Evolutionary conservation across 2,888 invertebrate species (phyloP), one percentile per base, ranked within the genome.

Genomic region (Colostygia pectinataria): DNA sequence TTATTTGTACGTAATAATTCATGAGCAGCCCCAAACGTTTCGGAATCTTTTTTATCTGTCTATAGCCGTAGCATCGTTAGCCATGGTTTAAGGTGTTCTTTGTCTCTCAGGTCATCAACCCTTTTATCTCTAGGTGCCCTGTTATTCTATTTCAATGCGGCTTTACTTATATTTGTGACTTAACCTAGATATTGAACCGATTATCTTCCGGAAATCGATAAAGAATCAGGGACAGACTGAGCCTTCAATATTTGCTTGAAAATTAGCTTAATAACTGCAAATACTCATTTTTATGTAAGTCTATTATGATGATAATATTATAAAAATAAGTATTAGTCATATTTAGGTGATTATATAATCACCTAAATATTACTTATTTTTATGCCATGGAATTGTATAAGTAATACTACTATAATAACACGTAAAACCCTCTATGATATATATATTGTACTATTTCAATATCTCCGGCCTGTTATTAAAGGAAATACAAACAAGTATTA

Each of bases 41-140:
- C 9, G 41, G 37, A 54, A 54, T 53, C 55, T 39, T 56, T 61
- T 65, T 59, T 56, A 64, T 61, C 61, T 44, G 50, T 39, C 9
- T 60, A 60, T 62, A n/a, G n/a, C 61, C 4, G 41, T 52, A 53
- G 48, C 57, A 53, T 59, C 59, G 62, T 69, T 66, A 73, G 73
- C 69, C 72, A 74, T 72, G 64, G 68, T 67, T 61, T 64, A 69
- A 68, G 74, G 65, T 65, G 65, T 57, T 77, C 74, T 78, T 81
- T 80, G 74, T 76, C 67, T 63, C 57, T 61, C 53, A 66, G 81
- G 74, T 80, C 77, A 66, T 65, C 69, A 70, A 80, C 78, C 83
- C 71, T 59, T 57, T 75, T 81, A 83, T 85, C 83, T 76, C 59
- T 73, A 68, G 68, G 61, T 74, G 73, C 53, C 71, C 71, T 74